These are phyloP conservation scores for Lipophrys pholis DNA, from an alignment of 2,113 vertebrate species.

Conservation along the genomic window DNA sequence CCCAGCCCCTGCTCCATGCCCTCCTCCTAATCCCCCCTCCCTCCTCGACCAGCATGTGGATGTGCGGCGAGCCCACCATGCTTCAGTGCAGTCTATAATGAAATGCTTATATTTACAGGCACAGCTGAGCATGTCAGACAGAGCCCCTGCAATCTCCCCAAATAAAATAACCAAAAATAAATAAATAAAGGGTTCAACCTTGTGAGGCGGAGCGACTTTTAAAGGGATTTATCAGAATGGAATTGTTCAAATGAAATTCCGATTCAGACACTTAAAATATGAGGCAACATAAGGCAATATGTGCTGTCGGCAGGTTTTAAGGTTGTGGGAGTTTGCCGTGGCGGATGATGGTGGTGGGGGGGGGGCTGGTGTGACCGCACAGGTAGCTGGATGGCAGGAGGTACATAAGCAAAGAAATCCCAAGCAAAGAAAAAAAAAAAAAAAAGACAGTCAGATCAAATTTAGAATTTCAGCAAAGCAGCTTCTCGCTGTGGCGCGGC, in stretches of 20 bases:
- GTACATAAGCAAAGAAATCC: slow-evolving; percentile 49
- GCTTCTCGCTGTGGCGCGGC: slow-evolving; percentile 88
- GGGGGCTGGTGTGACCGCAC: slow-evolving; percentile 52
- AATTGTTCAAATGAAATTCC: slow-evolving; percentile 98
- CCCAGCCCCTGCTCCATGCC: slow-evolving; percentile 63
- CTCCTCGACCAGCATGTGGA: slow-evolving; percentile 80
- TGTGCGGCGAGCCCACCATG: slow-evolving; percentile 89
- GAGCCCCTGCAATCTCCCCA: slow-evolving; percentile 93
- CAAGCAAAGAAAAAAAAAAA: slow-evolving; percentile 35
- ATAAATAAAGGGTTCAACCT: slow-evolving; percentile 88
- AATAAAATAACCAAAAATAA: slow-evolving; percentile 88
- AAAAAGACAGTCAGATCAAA: slow-evolving; percentile 73
- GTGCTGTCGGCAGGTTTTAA: slow-evolving; percentile 75
- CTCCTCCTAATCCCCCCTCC: slow-evolving; percentile 75
- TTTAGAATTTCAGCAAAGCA: slow-evolving; percentile 88
- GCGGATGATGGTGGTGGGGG: slow-evolving; percentile 10
- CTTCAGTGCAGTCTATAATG: slow-evolving; percentile 98
- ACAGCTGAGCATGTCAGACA: slow-evolving; percentile 95
- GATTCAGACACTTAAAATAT: slow-evolving; percentile 95
- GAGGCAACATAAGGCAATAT: slow-evolving; percentile 88
- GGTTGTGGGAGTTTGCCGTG: slow-evolving; percentile 48
- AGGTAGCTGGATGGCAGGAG: slow-evolving; percentile 51
- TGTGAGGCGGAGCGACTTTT: slow-evolving; percentile 91
- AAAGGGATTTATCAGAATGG: slow-evolving; percentile 97
- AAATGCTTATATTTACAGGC: slow-evolving; percentile 99